Base-by-base conservation (phyloP, 2,113 vertebrate genomes). In the Anguilla japonica region DNA sequence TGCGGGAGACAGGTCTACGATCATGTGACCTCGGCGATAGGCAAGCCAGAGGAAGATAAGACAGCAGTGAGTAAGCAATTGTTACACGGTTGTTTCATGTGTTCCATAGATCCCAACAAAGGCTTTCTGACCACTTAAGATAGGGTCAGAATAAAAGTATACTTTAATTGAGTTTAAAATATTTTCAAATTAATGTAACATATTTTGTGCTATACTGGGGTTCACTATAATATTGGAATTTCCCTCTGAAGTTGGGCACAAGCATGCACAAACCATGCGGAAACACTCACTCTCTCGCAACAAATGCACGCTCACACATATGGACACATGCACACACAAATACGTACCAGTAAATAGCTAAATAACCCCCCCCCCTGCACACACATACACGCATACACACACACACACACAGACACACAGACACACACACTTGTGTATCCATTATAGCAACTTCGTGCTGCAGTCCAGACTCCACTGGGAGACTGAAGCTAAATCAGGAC, bases 401-500 rank as follows among this genome's bases (percentile, higher is more conserved):
- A 56, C 40, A 80, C 82, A 40, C n/a, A 84, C 40, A 80, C 75
- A 40, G 18, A 84, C 39, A 40, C 81, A 46, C 71, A 83, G 88
- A 46, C 41, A 81, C 81, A 87, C 89, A 63, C 80, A 26, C 20
- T 40, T 81, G 5, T n/a, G 18, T 22, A 15, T 63, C 56, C 80
- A 79, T 82, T 53, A 26, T 53, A 56, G 46, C 78, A n/a, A 53
- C 39, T 60, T 57, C 67, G 60, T 18, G 84, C 57, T 39, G 86
- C 85, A 88, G 89, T 87, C 78, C 90, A 87, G 89, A 87, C 90
- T 88, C 89, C 90, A 39, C 85, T 90, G 88, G 91, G 90, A 90
- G 91, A 93, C 91, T 93, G 91, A 91, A 88, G 92, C 94, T 96
- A 96, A 96, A 95, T 93, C 92, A 93, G 95, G 93, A 95, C 93